Percentiles rank a stretch among this genome's conserved stretches.
Evolutionary conservation across 2,797 vertebrate species (phyloP).

Genomic region (Chromobotia macracanthus): DNA sequence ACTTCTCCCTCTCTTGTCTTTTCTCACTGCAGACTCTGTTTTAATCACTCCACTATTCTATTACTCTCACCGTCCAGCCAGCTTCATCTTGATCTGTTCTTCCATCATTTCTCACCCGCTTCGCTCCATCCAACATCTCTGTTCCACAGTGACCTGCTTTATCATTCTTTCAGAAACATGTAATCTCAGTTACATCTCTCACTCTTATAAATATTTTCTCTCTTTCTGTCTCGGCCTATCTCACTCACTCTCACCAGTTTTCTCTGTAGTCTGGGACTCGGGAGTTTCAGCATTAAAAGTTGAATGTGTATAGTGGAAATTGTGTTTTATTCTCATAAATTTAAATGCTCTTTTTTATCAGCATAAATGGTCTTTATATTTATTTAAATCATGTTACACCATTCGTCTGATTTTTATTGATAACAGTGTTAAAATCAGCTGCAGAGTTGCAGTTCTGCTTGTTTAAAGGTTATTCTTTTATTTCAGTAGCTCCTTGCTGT

Average conservation of each 20-base stretch:
- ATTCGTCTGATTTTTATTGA: background rate
- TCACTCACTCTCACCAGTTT: constrained; percentile 14
- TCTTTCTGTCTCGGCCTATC: constrained; percentile 33
- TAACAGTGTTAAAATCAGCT: background rate
- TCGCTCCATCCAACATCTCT: constrained; percentile 44
- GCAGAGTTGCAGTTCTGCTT: background rate
- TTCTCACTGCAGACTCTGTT: constrained; percentile 19
- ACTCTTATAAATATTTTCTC: constrained; percentile 39
- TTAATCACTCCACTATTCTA: constrained; percentile 28
- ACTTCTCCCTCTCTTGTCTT: constrained; percentile 41
- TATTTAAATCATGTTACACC: background rate
- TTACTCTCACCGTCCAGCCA: constrained; percentile 29
- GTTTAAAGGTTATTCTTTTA: constrained; percentile 5
- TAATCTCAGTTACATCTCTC: constrained; percentile 37
- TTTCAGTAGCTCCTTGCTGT: background rate
- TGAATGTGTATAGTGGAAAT: constrained; percentile 1
- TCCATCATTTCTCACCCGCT: constrained; percentile 20
- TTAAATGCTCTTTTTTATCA: constrained; percentile 12
- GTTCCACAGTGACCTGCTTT: constrained; percentile 34
- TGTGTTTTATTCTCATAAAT: background rate
- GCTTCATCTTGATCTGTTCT: constrained; percentile 36
- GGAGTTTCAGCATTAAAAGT: constrained; percentile 42
- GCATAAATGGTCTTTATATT: background rate
- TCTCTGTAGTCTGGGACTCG: constrained; percentile 22
- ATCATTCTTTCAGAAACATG: constrained; percentile 31